These are phyloP conservation scores for Sardina pilchardus DNA, from an alignment of 2,113 vertebrate genomes.

Conservation along the genomic window DNA sequence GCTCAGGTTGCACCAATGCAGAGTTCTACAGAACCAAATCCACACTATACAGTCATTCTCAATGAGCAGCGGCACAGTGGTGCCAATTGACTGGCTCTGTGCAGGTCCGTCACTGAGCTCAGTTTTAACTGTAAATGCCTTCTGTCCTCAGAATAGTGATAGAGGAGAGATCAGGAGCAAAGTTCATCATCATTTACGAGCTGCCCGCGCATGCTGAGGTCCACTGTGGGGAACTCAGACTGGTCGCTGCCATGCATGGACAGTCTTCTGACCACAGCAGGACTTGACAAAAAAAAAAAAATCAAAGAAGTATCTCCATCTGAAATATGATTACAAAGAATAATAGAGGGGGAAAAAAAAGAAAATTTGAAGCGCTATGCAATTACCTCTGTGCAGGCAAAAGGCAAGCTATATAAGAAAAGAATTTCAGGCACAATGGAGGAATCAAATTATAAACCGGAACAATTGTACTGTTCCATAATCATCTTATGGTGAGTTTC, in stretches of 20 bases:
- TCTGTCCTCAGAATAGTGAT: conserved; percentile 7
- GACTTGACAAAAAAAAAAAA: not conserved
- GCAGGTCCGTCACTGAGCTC: not conserved
- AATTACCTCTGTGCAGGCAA: conserved; percentile 13
- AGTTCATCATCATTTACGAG: conserved; percentile 25
- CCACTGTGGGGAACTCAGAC: not conserved
- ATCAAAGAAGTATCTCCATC: not conserved
- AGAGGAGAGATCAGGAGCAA: not conserved
- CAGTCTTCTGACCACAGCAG: not conserved
- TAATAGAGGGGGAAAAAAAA: not conserved
- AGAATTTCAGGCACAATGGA: conserved; percentile 14
- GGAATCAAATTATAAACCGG: conserved; percentile 14
- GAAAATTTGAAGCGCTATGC: not conserved
- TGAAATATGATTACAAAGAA: not conserved
- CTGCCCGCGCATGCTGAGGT: conserved; percentile 3
- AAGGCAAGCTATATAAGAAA: not conserved
- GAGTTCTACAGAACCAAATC: no score
- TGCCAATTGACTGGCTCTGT: not conserved
- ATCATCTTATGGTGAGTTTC: conserved; percentile 14
- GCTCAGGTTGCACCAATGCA: no score
- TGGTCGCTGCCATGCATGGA: not conserved
- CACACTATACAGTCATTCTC: not conserved
- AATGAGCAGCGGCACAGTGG: not conserved
- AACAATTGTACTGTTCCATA: not conserved
- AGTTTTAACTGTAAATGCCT: conserved; percentile 7